Conservation (phyloP, 2,113 vertebrate genomes). For the Piaya cayana region DNA sequence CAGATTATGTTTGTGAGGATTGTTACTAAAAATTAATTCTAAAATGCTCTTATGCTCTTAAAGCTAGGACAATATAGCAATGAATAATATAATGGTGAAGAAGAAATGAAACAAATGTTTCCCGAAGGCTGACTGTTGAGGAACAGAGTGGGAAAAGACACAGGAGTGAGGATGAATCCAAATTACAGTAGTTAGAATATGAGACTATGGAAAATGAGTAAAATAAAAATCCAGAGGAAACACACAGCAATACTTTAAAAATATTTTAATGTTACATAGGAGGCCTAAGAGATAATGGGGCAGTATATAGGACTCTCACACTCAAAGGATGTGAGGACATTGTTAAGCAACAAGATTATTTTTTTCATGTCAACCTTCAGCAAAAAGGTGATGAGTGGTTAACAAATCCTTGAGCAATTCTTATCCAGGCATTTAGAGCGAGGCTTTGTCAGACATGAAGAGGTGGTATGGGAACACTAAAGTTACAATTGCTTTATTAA, state of each 20-base stretch:
- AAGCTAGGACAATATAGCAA: background rate
- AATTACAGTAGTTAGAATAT: background rate
- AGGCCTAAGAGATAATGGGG: background rate
- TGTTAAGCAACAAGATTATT: background rate
- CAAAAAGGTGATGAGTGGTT: background rate
- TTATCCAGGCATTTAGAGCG: background rate
- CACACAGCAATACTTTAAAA: background rate
- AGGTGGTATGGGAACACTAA: background rate
- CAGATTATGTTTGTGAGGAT: background rate
- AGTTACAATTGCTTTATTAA: background rate
- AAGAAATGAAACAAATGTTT: background rate
- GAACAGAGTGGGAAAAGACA: background rate
- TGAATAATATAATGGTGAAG: background rate
- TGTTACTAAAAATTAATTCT: background rate
- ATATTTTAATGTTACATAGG: background rate
- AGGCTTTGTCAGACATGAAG: background rate
- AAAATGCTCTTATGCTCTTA: background rate
- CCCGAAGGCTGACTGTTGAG: background rate
- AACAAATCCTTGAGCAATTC: background rate
- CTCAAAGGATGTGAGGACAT: background rate
- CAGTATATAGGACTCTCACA: fast-evolving
- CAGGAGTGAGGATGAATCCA: background rate
- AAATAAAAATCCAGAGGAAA: background rate
- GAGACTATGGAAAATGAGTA: background rate
- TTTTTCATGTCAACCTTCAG: background rate